These are phyloP conservation scores for Hipposideros armiger DNA, from an alignment of 2,113 vertebrate species.

Conservation along the genomic window DNA sequence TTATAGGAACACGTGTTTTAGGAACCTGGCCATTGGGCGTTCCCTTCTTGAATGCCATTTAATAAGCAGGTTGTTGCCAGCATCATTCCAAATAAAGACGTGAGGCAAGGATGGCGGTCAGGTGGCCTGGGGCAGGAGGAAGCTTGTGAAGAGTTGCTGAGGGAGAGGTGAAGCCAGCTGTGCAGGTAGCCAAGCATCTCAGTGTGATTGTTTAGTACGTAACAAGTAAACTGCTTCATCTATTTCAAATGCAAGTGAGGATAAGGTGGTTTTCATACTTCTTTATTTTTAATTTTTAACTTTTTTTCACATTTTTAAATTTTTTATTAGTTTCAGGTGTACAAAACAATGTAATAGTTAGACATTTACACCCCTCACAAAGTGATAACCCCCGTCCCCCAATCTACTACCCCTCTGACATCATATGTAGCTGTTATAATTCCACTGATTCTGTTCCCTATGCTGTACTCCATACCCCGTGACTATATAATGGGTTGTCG, in stretches of 20 bases:
- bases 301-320: too few species aligned
- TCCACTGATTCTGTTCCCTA: too few species aligned
- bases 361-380: too few species aligned
- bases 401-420: too few species aligned
- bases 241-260: slow-evolving; percentile 10
- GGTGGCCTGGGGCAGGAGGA: background rate
- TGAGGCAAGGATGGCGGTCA: background rate
- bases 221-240: background rate
- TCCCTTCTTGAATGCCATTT: background rate
- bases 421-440: too few species aligned
- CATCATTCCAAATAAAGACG: background rate
- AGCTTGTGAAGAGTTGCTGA: background rate
- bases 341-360: too few species aligned
- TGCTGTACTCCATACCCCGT: too few species aligned
- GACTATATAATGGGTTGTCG: too few species aligned
- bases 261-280: background rate
- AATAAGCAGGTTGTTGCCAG: background rate
- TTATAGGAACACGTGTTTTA: background rate
- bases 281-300: background rate
- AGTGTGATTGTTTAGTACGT: background rate
- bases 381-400: too few species aligned
- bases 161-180: background rate
- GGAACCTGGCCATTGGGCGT: background rate
- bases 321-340: too few species aligned
- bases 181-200: background rate